Base-by-base conservation (phyloP, 2,113 vertebrate genomes). In the Carassius gibelio region DNA sequence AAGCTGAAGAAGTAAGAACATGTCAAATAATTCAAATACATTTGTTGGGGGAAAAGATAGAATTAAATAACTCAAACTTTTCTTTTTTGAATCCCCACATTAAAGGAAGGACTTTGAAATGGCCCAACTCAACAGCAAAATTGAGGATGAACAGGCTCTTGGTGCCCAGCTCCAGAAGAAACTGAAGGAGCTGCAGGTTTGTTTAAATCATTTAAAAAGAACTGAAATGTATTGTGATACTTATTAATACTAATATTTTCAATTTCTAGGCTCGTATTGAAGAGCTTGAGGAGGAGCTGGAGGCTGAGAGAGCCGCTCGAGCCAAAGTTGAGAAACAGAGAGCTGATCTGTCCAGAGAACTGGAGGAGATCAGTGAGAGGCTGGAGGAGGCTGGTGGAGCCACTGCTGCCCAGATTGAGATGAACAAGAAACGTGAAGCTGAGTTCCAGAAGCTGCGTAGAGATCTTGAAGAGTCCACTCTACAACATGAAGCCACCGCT, bases 341-440 rank as follows among this genome's bases (percentile, higher is more conserved):
- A 34, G 93, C 95, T 0, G 96, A 96, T 48, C 90, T 96, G 57
- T 82, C 96, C 2, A 92, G 97, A 48, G 97, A 98, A 89, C 93
- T 98, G 86, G 97, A 98, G 90, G 97, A 98, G 93, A 95, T 97
- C 93, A 97, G 96, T 0, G 96, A 98, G 90, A 84, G 97, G 10
- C 92, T 98, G 92, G 97, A 98, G 86, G 97, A 98, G 86, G 96
- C 97, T 0, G 96, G 96, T 0, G 96, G 96, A 0, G 95, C 96
- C 93, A 96, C 96, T 0, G 88, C 95, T 0, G 95, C 93, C 8
- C 96, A 97, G 94, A 87, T 96, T 0, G 96, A 97, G 91, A 94
- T 96, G 91, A 96, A 96, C 93, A 97, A 97, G 94, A 97, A 97
- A 89, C 92, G 96, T 0, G 96, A 97, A 88, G 94, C 92, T 10